Evolutionary conservation across 2,113 vertebrate genomes (phyloP).

Genomic region (Sciurus niger): DNA sequence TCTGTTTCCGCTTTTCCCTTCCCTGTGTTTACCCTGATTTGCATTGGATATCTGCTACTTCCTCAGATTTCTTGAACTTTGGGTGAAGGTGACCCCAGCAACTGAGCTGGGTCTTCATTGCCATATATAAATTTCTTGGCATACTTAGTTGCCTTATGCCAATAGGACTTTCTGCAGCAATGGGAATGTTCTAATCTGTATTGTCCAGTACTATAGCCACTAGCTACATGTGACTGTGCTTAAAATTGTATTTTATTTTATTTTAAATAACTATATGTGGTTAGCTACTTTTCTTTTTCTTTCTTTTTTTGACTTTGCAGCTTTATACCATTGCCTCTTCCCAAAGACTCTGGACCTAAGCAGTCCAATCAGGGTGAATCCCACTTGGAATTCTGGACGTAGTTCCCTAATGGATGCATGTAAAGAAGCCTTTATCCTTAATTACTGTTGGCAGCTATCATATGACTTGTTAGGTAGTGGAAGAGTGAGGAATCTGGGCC

Average conservation of each 20-base stretch:
- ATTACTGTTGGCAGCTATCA: slow-evolving; percentile 12
- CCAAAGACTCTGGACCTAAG: not conserved
- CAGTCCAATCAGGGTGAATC: not conserved
- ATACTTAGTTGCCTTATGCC: not conserved
- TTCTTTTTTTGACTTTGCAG: not conserved
- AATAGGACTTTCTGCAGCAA: not conserved
- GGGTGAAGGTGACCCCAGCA: not conserved
- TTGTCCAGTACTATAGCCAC: too few relatives aligned
- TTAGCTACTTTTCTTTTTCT: not conserved
- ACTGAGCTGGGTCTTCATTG: not conserved
- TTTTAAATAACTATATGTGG: not conserved
- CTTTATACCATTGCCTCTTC: slow-evolving; percentile 32
- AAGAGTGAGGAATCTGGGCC: slow-evolving; percentile 7
- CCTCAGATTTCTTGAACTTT: not conserved
- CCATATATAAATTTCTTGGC: not conserved
- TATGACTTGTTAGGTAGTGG: not conserved
- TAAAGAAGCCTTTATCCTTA: slow-evolving; percentile 1
- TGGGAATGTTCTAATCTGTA: not conserved
- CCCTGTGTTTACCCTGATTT: not conserved
- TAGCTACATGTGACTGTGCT: not conserved
- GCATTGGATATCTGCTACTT: not conserved
- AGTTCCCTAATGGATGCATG: slow-evolving; percentile 41
- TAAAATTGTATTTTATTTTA: slow-evolving; percentile 19
- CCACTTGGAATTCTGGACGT: slow-evolving; percentile 23
- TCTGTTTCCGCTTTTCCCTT: not conserved